Percentiles rank a stretch among this genome's conserved stretches.
Evolutionary conservation across 2,797 vertebrate genomes (phyloP).

Genomic region (Ptychobarbus kaznakovi): DNA sequence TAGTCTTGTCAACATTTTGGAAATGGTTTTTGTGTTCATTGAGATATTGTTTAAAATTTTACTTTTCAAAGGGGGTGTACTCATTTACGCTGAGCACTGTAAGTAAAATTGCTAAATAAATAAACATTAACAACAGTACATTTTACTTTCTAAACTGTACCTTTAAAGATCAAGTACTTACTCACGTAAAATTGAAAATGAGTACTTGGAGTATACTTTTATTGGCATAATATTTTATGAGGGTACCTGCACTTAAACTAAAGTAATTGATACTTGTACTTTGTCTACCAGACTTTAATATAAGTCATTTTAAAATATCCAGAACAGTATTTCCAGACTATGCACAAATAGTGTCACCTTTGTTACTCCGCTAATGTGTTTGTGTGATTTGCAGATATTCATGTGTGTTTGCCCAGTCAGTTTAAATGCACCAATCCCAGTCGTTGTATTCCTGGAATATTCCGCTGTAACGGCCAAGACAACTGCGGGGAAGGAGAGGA

Average conservation of each 20-base stretch:
- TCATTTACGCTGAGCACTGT: too few species aligned
- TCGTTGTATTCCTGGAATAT: conserved; percentile 96
- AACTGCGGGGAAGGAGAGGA: conserved; percentile 97
- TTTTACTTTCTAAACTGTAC: background rate
- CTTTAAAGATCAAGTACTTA: background rate
- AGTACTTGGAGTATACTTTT: background rate
- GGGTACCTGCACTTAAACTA: background rate
- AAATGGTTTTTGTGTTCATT: too few species aligned
- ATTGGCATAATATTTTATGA: background rate
- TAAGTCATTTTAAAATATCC: background rate
- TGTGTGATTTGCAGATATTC: conserved; percentile 83
- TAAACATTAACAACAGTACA: background rate
- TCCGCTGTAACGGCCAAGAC: conserved; percentile 97
- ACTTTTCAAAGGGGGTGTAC: too few species aligned
- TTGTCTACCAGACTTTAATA: background rate
- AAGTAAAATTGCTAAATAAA: background rate
- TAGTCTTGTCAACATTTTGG: too few species aligned
- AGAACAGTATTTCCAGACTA: background rate
- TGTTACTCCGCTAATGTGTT: background rate
- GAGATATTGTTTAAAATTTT: too few species aligned
- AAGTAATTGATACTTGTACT: background rate
- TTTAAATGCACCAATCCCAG: conserved; percentile 97
- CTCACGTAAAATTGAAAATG: background rate
- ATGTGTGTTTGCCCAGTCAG: conserved; percentile 96
- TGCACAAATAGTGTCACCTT: background rate